These are phyloP conservation scores for Colletes collaris DNA, from an alignment of 2,888 invertebrate species.

Conservation along the genomic window DNA sequence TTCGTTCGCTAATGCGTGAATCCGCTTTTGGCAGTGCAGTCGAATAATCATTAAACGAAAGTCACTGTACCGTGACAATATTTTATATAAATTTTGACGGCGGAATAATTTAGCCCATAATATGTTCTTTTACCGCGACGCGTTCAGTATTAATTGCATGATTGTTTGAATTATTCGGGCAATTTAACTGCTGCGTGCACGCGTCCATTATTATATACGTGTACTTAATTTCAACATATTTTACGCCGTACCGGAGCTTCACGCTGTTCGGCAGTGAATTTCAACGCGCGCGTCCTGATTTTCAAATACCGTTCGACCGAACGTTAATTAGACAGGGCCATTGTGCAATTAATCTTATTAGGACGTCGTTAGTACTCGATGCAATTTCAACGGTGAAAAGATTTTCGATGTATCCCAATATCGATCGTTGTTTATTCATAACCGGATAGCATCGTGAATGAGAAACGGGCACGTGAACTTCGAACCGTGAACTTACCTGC, in stretches of 20 bases:
- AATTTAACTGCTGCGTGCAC: conserved; percentile 50
- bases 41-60: conserved; percentile 41
- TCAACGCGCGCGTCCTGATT: conserved; percentile 37
- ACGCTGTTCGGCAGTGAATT: conserved; percentile 45
- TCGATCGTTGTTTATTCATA: conserved; percentile 12
- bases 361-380: neutral
- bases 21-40: conserved; percentile 3
- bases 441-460: neutral
- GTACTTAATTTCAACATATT: conserved; percentile 44
- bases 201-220: conserved; percentile 29
- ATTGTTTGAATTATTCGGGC: conserved; percentile 57
- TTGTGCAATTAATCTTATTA: conserved; percentile 17
- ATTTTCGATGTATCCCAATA: neutral
- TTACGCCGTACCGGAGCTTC: conserved; percentile 15
- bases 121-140: conserved; percentile 47
- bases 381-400: conserved; percentile 7
- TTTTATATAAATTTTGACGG: conserved; percentile 47
- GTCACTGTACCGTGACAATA: conserved; percentile 38
- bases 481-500: neutral
- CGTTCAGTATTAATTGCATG: conserved; percentile 48
- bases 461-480: neutral
- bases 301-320: conserved; percentile 22
- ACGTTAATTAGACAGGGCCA: conserved; percentile 39
- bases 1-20: neutral
- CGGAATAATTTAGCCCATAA: conserved; percentile 53